These are phyloP conservation scores for Laothoe populi DNA, from an alignment of 2,888 invertebrate species.

Conservation along the genomic window DNA sequence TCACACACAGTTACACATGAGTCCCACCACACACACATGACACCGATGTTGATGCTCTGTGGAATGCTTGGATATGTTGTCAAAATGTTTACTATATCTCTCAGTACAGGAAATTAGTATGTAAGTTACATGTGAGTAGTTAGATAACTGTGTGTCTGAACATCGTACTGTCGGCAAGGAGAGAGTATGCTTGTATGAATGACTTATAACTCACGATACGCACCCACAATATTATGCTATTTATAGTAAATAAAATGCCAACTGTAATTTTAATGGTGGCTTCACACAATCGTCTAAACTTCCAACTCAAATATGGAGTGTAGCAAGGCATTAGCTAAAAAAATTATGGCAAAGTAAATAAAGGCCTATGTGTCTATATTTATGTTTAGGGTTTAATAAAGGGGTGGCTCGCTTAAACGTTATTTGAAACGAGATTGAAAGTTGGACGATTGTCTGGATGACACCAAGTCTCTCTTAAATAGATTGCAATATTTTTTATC, in stretches of 20 bases:
- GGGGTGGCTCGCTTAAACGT: not conserved
- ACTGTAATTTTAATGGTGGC: constrained; percentile 14
- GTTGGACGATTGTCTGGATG: constrained; percentile 4
- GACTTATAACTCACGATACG: constrained; percentile 19
- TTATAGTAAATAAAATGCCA: constrained; percentile 14
- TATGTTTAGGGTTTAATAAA: not conserved
- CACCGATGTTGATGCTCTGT: too few relatives aligned
- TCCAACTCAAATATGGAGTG: not conserved
- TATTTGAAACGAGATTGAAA: not conserved
- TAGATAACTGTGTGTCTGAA: constrained; percentile 59
- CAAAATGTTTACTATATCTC: constrained; percentile 75
- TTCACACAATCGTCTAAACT: constrained; percentile 10
- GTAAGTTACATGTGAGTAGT: constrained; percentile 75
- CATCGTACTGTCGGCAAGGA: constrained; percentile 23
- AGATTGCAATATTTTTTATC: constrained; percentile 20
- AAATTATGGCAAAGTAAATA: too few relatives aligned
- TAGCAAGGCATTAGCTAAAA: too few relatives aligned
- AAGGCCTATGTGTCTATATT: not conserved
- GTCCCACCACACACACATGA: too few relatives aligned
- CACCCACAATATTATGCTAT: constrained; percentile 23
- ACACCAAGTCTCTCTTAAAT: constrained; percentile 2
- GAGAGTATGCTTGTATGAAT: constrained; percentile 20
- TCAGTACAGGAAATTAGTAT: constrained; percentile 83
- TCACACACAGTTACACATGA: constrained; percentile 16
- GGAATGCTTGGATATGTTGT: constrained; percentile 30